A percentile compares a stretch with the other conserved stretches of the same genome.
phyloP scores from a whole-genome alignment of 1,140 invertebrate species.

The Zophobas atratus region DNA sequence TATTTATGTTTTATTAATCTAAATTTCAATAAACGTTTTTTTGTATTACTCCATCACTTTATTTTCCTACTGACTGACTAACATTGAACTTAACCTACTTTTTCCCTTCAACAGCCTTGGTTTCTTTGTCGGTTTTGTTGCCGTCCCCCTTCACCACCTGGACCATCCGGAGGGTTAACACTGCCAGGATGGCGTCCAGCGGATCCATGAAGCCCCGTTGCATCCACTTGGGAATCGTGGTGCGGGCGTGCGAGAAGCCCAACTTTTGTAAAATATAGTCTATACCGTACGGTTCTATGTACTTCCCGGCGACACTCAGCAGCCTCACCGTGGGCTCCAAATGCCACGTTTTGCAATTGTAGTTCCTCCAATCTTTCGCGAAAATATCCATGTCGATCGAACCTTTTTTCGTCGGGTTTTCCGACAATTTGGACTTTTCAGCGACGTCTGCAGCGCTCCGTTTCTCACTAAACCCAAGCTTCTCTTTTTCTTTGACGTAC shows the following conservation, averaged over 20 bases:
- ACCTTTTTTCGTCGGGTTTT: slow-evolving; percentile 69
- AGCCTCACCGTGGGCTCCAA: slow-evolving; percentile 96
- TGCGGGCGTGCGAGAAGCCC: slow-evolving; percentile 96
- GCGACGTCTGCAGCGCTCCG: slow-evolving; percentile 53
- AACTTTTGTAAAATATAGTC: slow-evolving; percentile 98
- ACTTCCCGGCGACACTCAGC: slow-evolving; percentile 80
- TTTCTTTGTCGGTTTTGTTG: slow-evolving; percentile 59
- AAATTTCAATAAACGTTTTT: slow-evolving; percentile 34
- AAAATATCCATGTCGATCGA: slow-evolving; percentile 71
- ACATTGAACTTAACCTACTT: slow-evolving; percentile 43
- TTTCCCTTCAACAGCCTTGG: slow-evolving; percentile 53
- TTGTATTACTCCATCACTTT: slow-evolving; percentile 25
- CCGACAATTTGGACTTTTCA: slow-evolving; percentile 64
- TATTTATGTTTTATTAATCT: slow-evolving; percentile 45
- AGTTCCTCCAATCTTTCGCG: slow-evolving; percentile 92
- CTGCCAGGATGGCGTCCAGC: slow-evolving; percentile 87
- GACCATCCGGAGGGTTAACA: slow-evolving; percentile 80
- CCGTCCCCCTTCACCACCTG: slow-evolving; percentile 66
- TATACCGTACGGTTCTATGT: slow-evolving; percentile 97
- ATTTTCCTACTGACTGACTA: slow-evolving; percentile 13
- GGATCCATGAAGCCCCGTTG: slow-evolving; percentile 98
- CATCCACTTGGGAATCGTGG: slow-evolving; percentile 99
- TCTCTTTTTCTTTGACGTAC: slow-evolving; percentile 94
- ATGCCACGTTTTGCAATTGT: slow-evolving; percentile 97
- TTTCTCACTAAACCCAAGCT: slow-evolving; percentile 59